Conservation (phyloP, 2,888 invertebrate species). For the Agrotis puta region DNA sequence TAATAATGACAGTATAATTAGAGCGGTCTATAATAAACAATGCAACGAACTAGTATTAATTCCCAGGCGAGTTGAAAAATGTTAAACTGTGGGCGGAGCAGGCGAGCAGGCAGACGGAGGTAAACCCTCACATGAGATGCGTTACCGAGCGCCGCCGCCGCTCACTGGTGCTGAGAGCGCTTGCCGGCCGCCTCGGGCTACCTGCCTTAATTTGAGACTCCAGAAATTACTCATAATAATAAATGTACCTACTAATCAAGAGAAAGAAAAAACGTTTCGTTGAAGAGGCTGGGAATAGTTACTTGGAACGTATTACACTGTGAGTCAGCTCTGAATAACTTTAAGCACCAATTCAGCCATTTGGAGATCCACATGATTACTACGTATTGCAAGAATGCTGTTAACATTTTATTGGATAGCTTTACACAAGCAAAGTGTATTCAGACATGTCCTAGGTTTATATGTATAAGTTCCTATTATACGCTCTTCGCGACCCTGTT, state of each 20-base stretch:
- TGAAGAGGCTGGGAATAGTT: slow-evolving; percentile 71
- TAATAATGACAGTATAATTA: slow-evolving; percentile 84
- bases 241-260: slow-evolving; percentile 86
- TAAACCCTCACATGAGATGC: slow-evolving; percentile 80
- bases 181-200: slow-evolving; percentile 84
- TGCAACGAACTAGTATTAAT: slow-evolving; percentile 84
- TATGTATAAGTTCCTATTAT: slow-evolving; percentile 43
- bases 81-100: slow-evolving; percentile 89
- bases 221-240: slow-evolving; percentile 90
- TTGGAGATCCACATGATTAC: slow-evolving; percentile 43
- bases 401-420: slow-evolving; percentile 42
- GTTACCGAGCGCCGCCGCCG: slow-evolving; percentile 60
- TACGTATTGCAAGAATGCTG: slow-evolving; percentile 50
- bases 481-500: slow-evolving; percentile 77
- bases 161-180: slow-evolving; percentile 76
- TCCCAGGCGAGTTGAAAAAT: slow-evolving; percentile 87
- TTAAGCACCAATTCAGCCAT: slow-evolving; percentile 45
- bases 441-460: slow-evolving; percentile 46
- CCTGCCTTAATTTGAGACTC: slow-evolving; percentile 89
- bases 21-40: slow-evolving; percentile 85
- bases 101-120: slow-evolving; percentile 79
- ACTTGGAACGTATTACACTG: slow-evolving; percentile 75
- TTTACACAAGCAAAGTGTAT: slow-evolving; percentile 40
- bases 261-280: slow-evolving; percentile 80
- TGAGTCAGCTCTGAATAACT: slow-evolving; percentile 73